A percentile compares a stretch with the other conserved stretches of the same genome.
Evolutionary conservation across 2,888 invertebrate genomes (phyloP).

Genomic region (Drosophila subsilvestris): DNA sequence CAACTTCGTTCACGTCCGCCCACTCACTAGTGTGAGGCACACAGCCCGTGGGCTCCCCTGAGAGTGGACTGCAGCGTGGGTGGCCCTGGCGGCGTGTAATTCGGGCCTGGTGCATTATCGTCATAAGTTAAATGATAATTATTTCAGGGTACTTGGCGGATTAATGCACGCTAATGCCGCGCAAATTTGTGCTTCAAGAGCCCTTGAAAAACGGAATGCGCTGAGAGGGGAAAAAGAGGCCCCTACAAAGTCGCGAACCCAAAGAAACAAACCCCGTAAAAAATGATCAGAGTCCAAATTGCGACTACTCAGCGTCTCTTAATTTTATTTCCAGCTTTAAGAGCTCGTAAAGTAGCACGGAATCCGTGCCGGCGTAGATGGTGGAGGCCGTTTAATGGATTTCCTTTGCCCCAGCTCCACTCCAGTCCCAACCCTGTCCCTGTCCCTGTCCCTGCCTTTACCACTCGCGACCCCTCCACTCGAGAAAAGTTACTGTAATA

Average conservation of each 20-base stretch:
- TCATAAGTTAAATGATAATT: conserved; percentile 55
- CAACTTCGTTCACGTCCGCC: conserved; percentile 9
- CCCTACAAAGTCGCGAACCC: conserved; percentile 56
- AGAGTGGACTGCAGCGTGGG: conserved; percentile 3
- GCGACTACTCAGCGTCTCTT: conserved; percentile 72
- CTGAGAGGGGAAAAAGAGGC: conserved; percentile 1
- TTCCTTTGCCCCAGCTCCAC: conserved; percentile 7
- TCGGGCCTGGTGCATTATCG: conserved; percentile 19
- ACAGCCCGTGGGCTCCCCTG: neutral
- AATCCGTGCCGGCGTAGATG: conserved; percentile 27
- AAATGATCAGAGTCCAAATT: conserved; percentile 63
- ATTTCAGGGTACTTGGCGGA: conserved; percentile 54
- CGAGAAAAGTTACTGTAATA: conserved; percentile 44
- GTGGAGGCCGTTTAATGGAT: conserved; percentile 39
- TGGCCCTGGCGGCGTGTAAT: neutral
- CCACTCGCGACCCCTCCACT: conserved; percentile 6
- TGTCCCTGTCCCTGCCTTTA: neutral
- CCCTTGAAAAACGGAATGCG: conserved; percentile 39
- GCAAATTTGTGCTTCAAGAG: conserved; percentile 51
- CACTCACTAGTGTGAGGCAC: neutral
- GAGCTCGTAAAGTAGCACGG: conserved; percentile 56
- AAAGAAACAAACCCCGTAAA: conserved; percentile 45
- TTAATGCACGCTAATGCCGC: conserved; percentile 57
- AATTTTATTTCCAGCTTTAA: conserved; percentile 70
- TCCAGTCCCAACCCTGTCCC: neutral